These are phyloP conservation scores for Blastobasis lacticolella DNA, from an alignment of 2,888 invertebrate genomes.

Conservation along the genomic window DNA sequence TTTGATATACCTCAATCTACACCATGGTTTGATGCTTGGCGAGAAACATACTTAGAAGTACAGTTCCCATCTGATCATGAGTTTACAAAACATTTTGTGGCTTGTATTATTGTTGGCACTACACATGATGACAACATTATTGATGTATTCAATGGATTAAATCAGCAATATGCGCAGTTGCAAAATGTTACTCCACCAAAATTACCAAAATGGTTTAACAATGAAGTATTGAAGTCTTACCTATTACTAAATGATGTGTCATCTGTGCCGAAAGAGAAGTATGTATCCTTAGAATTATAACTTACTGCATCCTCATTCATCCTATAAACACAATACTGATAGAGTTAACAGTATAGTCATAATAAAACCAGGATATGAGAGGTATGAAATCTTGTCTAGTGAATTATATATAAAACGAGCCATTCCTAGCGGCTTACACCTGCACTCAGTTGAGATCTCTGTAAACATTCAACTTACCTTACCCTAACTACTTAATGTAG, in stretches of 20 bases:
- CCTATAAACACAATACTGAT: too few relatives aligned
- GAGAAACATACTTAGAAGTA: slow-evolving; percentile 91
- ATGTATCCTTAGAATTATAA: slow-evolving; percentile 30
- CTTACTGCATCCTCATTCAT: too few relatives aligned
- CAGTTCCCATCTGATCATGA: slow-evolving; percentile 96
- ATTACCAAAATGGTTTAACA: slow-evolving; percentile 87
- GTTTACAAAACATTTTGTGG: slow-evolving; percentile 91
- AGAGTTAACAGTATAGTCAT: too few relatives aligned
- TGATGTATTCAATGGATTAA: slow-evolving; percentile 86
- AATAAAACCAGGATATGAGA: too few relatives aligned
- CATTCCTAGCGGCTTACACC: too few relatives aligned
- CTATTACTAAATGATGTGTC: slow-evolving; percentile 90
- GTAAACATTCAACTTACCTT: too few relatives aligned
- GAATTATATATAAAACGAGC: too few relatives aligned
- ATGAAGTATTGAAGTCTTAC: slow-evolving; percentile 89
- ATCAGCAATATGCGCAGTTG: slow-evolving; percentile 86
- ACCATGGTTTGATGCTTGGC: slow-evolving; percentile 97
- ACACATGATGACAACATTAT: slow-evolving; percentile 84
- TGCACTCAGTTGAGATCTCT: too few relatives aligned
- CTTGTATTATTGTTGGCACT: slow-evolving; percentile 85
- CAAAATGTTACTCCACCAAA: slow-evolving; percentile 84
- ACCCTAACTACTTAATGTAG: too few relatives aligned
- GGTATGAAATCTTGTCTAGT: too few relatives aligned
- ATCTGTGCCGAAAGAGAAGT: slow-evolving; percentile 83
- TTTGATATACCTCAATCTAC: slow-evolving; percentile 84